Evolutionary conservation across 2,797 vertebrate species (phyloP), one percentile per base, ranked within the genome.

Genomic region (Rhinogobio ventralis): DNA sequence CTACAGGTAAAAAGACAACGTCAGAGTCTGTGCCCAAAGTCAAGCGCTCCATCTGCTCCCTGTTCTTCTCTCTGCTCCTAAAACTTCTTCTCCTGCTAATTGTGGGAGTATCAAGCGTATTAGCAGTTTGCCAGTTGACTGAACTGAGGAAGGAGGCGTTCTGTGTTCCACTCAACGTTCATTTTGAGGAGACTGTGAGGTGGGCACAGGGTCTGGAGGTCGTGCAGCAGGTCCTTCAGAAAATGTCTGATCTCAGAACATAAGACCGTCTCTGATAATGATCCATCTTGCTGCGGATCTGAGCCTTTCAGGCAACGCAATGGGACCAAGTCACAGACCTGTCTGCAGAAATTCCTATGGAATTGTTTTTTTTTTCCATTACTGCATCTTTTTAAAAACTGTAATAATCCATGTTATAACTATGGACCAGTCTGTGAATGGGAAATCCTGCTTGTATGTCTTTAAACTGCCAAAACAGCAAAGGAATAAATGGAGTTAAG

Each of bases 271-370:
- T 28, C 36, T 67, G 75, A 62, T 17, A 36, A 67, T 20, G 17
- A 39, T 66, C 68, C 28, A 28, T 53, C 82, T 36, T 67, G 90
- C 51, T 76, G 86, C 76, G 81, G 79, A 82, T 87, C 73, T 84
- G 72, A 85, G 82, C 85, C 51, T 88, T 84, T 66, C 84, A 83
- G 86, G 88, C 76, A 71, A 87, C 73, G 76, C 87, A 73, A 84
- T 86, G 83, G 89, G 83, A 81, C 75, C 82, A 84, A 87, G 76
- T 91, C 74, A 89, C 89, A 87, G 87, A 85, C 28, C 87, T 89
- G 90, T 85, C 88, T 88, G 92, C 93, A 94, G 92, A 96, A 95
- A 97, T 97, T 97, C 97, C 97, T 97, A 96, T 96, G 96, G 97
- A 97, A 97, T 97, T 95, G 94, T 7, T 2, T 14, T 15, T 80